Base-by-base conservation (phyloP, 2,113 vertebrate genomes). In the Cyrtonyx montezumae region DNA sequence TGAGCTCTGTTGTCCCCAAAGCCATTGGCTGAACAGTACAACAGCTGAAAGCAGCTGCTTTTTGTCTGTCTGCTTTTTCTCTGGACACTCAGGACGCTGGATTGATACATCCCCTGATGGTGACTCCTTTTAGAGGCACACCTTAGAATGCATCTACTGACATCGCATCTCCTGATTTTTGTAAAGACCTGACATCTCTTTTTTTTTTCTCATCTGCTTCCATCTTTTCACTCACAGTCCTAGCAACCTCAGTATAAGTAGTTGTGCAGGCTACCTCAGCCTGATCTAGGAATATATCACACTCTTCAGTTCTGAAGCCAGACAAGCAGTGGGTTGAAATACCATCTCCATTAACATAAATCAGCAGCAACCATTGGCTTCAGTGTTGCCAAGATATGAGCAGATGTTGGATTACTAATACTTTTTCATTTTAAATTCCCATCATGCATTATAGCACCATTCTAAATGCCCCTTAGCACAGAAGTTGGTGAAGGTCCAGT, bases 61-160 rank as follows among this genome's bases (percentile, higher is more conserved):
- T 55, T 55, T 32, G 9, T 48, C 32, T 71, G 17, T 51, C 53
- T 83, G 46, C 23, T 93, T 30, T 58, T 48, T 30, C 26, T 65
- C 8, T n/a, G 55, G 55, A 58, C 40, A 13, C 58, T 87, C 11
- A 63, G 42, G 58, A 46, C 43, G 87, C 59, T 42, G 2, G 2
- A 43, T 25, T 6, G 56, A 81, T 59, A 23, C 8, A n/a, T 84
- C 37, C 53, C 34, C n/a, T 55, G 49, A 62, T 66, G n/a, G 66
- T 36, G 8, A 37, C 8, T 53, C 51, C 26, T 10, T 76, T 36
- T 28, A 43, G 62, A 58, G 45, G 30, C 0, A 0, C 14, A 42
- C 15, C 43, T 81, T 73, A 30, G 48, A 87, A 59, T 3, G 1
- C 37, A 32, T n/a, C 8, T 2, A 2, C 8, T 75, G 32, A 58